Evolutionary conservation across 2,113 vertebrate genomes (phyloP).

Genomic region (Hyperopisus bebe): DNA sequence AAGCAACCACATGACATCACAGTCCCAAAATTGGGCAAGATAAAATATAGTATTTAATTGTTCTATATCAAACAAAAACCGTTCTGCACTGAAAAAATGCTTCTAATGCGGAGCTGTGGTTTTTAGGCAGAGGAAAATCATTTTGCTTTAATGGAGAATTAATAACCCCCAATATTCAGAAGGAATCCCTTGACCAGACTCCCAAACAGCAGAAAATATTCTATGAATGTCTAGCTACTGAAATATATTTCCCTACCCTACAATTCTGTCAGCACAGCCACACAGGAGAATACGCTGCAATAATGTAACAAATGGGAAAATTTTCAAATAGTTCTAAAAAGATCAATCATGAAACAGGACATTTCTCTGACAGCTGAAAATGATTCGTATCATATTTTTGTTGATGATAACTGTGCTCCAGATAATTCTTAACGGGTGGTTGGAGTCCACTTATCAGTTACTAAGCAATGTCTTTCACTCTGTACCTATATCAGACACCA

Average conservation of each 20-base stretch:
- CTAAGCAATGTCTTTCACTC: background rate
- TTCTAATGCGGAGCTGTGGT: background rate
- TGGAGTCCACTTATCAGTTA: background rate
- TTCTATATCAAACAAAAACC: background rate
- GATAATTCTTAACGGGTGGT: background rate
- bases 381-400: background rate
- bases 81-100: background rate
- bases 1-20: background rate
- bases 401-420: background rate
- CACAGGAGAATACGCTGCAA: background rate
- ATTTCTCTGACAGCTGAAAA: background rate
- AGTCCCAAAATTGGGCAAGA: background rate
- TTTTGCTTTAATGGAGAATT: background rate
- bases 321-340: background rate
- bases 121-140: background rate
- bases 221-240: background rate
- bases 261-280: background rate
- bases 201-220: background rate
- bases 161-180: background rate
- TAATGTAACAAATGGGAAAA: background rate
- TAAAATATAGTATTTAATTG: background rate
- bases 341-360: background rate
- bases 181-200: background rate
- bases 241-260: background rate
- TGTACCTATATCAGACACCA: background rate